Conservation (phyloP, 92 coral and sea anemone genomes). For the Zoanthus sansibaricus region DNA sequence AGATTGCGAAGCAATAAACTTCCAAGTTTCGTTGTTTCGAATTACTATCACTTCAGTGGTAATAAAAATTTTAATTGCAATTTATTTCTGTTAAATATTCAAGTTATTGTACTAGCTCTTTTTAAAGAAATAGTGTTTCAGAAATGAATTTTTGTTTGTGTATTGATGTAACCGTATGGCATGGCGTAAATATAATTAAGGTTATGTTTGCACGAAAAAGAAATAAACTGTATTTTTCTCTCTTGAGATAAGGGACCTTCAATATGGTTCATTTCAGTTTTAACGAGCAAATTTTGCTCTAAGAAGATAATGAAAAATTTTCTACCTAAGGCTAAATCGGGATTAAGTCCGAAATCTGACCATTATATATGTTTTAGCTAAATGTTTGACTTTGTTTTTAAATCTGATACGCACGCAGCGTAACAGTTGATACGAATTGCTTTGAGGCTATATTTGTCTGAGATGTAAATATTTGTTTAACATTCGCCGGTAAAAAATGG, state of each 20-base stretch:
- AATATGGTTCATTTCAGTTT: not conserved
- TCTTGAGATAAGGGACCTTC: not conserved
- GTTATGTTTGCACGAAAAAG: not conserved
- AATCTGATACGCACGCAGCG: not conserved
- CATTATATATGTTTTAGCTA: not conserved
- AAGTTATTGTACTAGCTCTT: too few species aligned
- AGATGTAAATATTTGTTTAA: not conserved
- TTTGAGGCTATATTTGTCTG: not conserved
- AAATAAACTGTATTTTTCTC: not conserved
- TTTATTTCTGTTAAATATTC: too few species aligned
- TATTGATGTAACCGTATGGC: too few species aligned
- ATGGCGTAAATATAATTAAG: too few species aligned
- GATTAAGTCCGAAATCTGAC: not conserved
- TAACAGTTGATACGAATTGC: not conserved
- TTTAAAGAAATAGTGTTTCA: too few species aligned
- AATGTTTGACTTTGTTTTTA: not conserved
- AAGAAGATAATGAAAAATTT: not conserved
- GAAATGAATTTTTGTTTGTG: too few species aligned
- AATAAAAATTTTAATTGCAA: too few species aligned
- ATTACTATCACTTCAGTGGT: too few species aligned
- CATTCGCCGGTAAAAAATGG: not conserved
- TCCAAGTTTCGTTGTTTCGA: too few species aligned
- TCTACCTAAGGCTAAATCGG: constrained; percentile 1
- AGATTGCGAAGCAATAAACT: too few species aligned
- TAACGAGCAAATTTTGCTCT: not conserved